These are phyloP conservation scores for Rousettus madagascariensis DNA, from an alignment of 2,797 vertebrate species.

Conservation along the genomic window DNA sequence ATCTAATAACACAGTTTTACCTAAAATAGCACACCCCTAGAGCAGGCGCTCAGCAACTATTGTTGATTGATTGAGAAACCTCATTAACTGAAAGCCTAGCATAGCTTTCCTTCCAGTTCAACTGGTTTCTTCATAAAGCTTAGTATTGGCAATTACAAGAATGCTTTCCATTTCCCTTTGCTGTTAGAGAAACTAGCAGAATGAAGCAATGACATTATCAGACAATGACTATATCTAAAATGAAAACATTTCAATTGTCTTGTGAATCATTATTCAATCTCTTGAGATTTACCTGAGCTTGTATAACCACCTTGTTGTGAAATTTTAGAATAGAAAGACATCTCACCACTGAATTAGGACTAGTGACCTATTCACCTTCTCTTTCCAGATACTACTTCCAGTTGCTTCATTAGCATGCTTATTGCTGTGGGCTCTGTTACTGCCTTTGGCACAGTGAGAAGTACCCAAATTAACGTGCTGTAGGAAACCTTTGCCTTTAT, in stretches of 20 bases:
- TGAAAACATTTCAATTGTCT: constrained; percentile 47
- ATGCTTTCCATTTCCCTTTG: constrained; percentile 66
- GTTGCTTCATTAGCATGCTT: constrained; percentile 24
- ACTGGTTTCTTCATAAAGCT: constrained; percentile 52
- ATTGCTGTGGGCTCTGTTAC: not conserved
- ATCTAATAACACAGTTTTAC: not conserved
- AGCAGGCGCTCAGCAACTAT: not conserved
- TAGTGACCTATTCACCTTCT: not conserved
- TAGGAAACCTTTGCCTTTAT: constrained; percentile 4
- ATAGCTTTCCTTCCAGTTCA: constrained; percentile 42
- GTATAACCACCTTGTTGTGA: constrained; percentile 39
- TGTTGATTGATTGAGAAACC: constrained; percentile 59
- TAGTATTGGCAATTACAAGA: constrained; percentile 54
- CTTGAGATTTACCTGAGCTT: constrained; percentile 59
- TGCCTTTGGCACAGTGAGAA: constrained; percentile 19
- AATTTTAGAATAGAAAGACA: constrained; percentile 41
- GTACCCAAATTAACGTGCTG: not conserved
- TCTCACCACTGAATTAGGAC: not conserved
- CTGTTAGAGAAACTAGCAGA: constrained; percentile 65
- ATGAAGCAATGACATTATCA: constrained; percentile 64
- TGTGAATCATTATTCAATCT: constrained; percentile 59
- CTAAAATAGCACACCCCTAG: not conserved
- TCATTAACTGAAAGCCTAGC: constrained; percentile 50
- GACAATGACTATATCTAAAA: constrained; percentile 67
- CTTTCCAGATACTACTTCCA: not conserved